Percentiles rank a stretch among this genome's conserved stretches.
Conservation (phyloP, 1,140 invertebrate genomes). For the Drosophila burlai region DNA sequence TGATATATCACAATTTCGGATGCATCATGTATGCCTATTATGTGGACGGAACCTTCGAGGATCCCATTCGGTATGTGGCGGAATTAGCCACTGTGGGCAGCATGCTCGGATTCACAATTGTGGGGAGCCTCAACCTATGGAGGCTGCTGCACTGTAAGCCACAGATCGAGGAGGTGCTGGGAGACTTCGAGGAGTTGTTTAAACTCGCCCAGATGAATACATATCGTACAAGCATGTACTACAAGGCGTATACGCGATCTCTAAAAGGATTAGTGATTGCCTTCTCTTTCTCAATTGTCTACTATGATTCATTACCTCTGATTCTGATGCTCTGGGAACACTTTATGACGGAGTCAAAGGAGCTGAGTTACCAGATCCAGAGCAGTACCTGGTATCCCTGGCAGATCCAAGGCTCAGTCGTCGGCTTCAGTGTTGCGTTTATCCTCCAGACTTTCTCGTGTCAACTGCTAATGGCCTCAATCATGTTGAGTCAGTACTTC, state of each 20-base stretch:
- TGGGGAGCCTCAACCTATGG: slow-evolving; percentile 54
- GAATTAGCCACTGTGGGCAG: slow-evolving; percentile 54
- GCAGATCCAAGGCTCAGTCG: slow-evolving; percentile 22
- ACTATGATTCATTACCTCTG: slow-evolving; percentile 62
- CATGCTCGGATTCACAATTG: slow-evolving; percentile 60
- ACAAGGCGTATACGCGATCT: slow-evolving; percentile 22
- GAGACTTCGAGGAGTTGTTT: slow-evolving; percentile 56
- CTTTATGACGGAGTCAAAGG: slow-evolving; percentile 2
- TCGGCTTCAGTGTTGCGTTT: slow-evolving; percentile 12
- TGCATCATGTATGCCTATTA: slow-evolving; percentile 54
- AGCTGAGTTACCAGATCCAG: slow-evolving; percentile 52
- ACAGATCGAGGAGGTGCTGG: slow-evolving; percentile 44
- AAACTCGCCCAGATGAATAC: background rate
- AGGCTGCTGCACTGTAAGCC: slow-evolving; percentile 38
- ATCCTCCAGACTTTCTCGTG: slow-evolving; percentile 27
- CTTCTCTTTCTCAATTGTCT: slow-evolving; percentile 33
- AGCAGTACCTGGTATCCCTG: slow-evolving; percentile 77
- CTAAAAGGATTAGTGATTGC: slow-evolving; percentile 39
- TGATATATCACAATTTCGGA: slow-evolving; percentile 72
- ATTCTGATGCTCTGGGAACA: slow-evolving; percentile 46
- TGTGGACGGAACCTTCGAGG: slow-evolving; percentile 4
- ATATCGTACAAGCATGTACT: slow-evolving; percentile 54
- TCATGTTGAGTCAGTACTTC: slow-evolving; percentile 63
- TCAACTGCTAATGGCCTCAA: slow-evolving; percentile 45
- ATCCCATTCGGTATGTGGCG: slow-evolving; percentile 23